Evolutionary conservation across 2,113 vertebrate genomes (phyloP).

Genomic region (Vulpes ferrilata): DNA sequence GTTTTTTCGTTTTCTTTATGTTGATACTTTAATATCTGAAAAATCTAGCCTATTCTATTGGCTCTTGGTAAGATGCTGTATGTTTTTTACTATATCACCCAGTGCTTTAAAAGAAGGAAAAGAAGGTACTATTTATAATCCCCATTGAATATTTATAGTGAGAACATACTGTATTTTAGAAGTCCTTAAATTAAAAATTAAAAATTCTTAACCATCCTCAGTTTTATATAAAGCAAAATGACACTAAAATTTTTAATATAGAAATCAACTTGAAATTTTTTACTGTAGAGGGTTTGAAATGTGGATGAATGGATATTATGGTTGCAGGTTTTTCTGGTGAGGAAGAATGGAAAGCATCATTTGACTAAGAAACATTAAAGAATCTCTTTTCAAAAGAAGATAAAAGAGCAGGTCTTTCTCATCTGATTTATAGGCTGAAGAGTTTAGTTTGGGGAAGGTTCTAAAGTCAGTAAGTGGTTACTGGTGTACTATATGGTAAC

Average conservation of each 20-base stretch:
- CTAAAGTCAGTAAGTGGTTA: neutral
- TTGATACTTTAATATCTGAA: neutral
- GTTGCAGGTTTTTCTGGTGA: neutral
- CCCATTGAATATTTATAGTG: neutral
- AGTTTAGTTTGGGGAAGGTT: neutral
- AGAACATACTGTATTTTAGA: neutral
- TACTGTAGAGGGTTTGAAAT: neutral
- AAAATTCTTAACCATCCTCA: neutral
- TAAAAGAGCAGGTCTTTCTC: neutral
- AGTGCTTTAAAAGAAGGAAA: neutral
- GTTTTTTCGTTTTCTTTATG: neutral
- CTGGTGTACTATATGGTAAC: neutral
- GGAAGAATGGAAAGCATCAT: neutral
- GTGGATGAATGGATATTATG: neutral
- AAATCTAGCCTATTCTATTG: neutral
- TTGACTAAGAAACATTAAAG: neutral
- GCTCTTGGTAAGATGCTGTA: conserved; percentile 8
- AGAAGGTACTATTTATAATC: conserved; percentile 37
- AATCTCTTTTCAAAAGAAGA: neutral
- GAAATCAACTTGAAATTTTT: neutral
- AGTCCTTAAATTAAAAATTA: conserved; percentile 10
- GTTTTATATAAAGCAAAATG: conserved; percentile 36
- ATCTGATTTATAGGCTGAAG: neutral
- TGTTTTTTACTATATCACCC: neutral
- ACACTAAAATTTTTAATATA: neutral